Base-by-base conservation (phyloP, 2,113 vertebrate genomes). In the Bubo scandiacus region DNA sequence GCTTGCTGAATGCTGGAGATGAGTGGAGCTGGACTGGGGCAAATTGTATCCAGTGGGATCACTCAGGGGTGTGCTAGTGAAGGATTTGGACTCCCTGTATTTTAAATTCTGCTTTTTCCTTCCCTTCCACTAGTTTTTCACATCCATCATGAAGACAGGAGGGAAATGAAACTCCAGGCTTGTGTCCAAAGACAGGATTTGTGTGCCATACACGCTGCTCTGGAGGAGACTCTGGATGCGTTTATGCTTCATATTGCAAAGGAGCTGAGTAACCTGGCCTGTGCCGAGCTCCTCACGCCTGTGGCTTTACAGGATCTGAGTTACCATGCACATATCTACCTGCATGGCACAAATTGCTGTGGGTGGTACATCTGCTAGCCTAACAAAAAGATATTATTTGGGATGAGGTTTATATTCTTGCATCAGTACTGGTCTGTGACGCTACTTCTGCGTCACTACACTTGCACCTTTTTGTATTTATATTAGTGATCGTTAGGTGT, bases 291-390 rank as follows among this genome's bases (percentile, higher is more conserved):
- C 40, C 54, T 77, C 3, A 0, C 5, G 2, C 38, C 68, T 17
- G 34, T 23, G 43, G 34, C 34, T 52, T 23, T 70, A 47, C 71
- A 36, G 79, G 43, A 4, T 15, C 47, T 5, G 14, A 15, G 23
- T 20, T 15, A 0, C 45, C 42, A 2, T 12, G 15, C 1, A 0
- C 6, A 0, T 2, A 1, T n/a, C 27, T 2, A 0, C 21, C 51
- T 36, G 36, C 32, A 1, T 4, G 27, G 59, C 63, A 36, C 23
- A 11, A 5, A 10, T 13, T 32, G 12, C 80, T 62, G 25, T 15
- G 55, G 61, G 10, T 25, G 47, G 13, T 8, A 4, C 1, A 1
- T 16, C 65, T 79, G 40, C 40, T 49, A 83, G 63, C 52, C 61
- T 51, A 40, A 15, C 5, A 22, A 19, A 43, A 63, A 23, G 5